These are phyloP conservation scores for Callorhinus ursinus DNA, from an alignment of 2,113 vertebrate genomes.

Conservation along the genomic window DNA sequence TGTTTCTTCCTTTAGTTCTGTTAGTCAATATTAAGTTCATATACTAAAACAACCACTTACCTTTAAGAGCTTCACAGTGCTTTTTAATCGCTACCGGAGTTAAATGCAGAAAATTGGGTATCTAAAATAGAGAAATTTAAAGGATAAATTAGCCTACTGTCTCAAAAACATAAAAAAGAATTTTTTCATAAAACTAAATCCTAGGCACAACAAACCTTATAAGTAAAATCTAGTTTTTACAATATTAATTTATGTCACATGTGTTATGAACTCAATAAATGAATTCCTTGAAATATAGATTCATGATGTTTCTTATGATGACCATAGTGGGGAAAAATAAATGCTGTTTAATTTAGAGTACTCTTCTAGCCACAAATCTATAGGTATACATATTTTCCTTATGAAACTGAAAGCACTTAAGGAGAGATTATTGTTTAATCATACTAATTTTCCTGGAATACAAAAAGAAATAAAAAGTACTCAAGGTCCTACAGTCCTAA, in stretches of 20 bases:
- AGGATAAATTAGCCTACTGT: constrained; percentile 9
- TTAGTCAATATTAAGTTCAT: neutral
- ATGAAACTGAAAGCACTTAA: neutral
- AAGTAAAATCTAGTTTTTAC: constrained; percentile 8
- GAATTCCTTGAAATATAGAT: neutral
- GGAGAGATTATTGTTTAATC: neutral
- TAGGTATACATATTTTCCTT: neutral
- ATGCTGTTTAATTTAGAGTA: neutral
- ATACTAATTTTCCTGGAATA: neutral
- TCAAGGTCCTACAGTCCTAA: neutral
- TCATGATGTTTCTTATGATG: neutral
- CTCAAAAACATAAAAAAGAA: neutral
- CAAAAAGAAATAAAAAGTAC: neutral
- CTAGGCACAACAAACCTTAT: neutral
- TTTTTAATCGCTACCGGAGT: constrained; percentile 96
- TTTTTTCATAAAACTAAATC: neutral
- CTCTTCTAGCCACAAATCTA: neutral
- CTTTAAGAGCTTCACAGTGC: constrained; percentile 95
- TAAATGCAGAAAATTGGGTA: constrained; percentile 98
- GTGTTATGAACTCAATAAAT: neutral
- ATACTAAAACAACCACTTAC: constrained; percentile 82
- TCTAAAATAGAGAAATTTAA: constrained; percentile 87
- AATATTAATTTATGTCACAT: neutral
- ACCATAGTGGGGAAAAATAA: neutral
- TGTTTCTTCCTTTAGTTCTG: neutral